Conservation (phyloP, 2,113 vertebrate genomes). For the Oxyura jamaicensis region DNA sequence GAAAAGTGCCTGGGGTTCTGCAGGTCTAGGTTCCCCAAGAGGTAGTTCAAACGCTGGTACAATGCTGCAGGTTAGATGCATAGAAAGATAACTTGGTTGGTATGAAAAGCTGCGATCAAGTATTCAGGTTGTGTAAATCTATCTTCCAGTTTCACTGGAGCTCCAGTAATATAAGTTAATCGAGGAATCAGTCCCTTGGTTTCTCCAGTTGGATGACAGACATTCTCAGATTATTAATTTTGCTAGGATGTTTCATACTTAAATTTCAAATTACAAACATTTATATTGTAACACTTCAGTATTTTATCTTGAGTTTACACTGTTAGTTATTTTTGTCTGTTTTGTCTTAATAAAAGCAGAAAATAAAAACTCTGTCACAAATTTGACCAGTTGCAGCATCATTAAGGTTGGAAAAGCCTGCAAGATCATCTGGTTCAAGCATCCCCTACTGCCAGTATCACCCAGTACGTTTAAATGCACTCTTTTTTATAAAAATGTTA, state of each 20-base stretch:
- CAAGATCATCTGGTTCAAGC: no score
- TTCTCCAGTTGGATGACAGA: neutral
- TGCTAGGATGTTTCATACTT: neutral
- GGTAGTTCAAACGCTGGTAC: neutral
- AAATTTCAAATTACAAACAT: neutral
- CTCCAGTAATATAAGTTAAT: neutral
- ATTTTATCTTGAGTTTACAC: neutral
- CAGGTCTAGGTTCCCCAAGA: neutral
- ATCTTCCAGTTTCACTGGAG: neutral
- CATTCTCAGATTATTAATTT: neutral
- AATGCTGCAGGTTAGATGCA: rapidly evolving
- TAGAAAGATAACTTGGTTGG: neutral
- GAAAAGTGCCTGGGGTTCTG: neutral
- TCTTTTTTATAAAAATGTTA: neutral
- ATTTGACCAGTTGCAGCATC: neutral
- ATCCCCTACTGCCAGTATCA: no score
- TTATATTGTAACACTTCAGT: rapidly evolving
- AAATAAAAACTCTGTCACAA: neutral
- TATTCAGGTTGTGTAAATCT: neutral
- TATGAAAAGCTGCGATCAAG: neutral
- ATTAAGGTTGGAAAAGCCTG: no score
- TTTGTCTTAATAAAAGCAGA: neutral
- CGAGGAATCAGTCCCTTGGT: neutral
- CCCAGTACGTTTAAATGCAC: neutral
- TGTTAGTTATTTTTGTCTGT: neutral